Evolutionary conservation across 2,888 invertebrate species (phyloP).

Genomic region (Portevinia maculata): DNA sequence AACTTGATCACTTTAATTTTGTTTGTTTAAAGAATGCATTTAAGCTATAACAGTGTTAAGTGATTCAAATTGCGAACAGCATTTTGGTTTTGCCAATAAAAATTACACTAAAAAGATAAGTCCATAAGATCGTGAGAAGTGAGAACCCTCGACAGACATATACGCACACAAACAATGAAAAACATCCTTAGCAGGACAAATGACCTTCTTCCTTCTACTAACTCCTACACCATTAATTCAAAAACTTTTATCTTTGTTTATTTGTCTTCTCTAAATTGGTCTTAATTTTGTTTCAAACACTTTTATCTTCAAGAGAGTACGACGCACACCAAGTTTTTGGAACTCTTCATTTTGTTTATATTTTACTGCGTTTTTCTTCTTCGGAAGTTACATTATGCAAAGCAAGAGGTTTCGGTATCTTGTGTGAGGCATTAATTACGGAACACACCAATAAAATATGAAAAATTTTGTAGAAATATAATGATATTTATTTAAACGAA

Average conservation of each 20-base stretch:
- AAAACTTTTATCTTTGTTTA: slow-evolving; percentile 73
- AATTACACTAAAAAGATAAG: background rate
- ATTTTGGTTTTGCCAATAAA: no score
- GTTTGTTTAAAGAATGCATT: no score
- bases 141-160: slow-evolving; percentile 30
- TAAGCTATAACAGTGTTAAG: no score
- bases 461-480: background rate
- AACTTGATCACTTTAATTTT: no score
- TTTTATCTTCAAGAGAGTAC: slow-evolving; percentile 51
- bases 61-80: no score
- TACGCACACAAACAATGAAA: slow-evolving; percentile 21
- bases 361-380: slow-evolving; percentile 29
- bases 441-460: slow-evolving; percentile 1
- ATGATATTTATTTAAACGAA: background rate
- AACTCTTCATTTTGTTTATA: slow-evolving; percentile 58
- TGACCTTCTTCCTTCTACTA: slow-evolving; percentile 32
- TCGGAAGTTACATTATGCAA: slow-evolving; percentile 36
- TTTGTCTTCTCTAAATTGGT: slow-evolving; percentile 74
- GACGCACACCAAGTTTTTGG: slow-evolving; percentile 53
- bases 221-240: slow-evolving; percentile 68
- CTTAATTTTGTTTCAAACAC: slow-evolving; percentile 66
- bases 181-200: slow-evolving; percentile 23
- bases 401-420: slow-evolving; percentile 13
- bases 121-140: slow-evolving; percentile 3
- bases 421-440: slow-evolving; percentile 23